These are phyloP conservation scores for Sitophilus oryzae DNA, from an alignment of 1,140 invertebrate genomes.

Conservation along the genomic window DNA sequence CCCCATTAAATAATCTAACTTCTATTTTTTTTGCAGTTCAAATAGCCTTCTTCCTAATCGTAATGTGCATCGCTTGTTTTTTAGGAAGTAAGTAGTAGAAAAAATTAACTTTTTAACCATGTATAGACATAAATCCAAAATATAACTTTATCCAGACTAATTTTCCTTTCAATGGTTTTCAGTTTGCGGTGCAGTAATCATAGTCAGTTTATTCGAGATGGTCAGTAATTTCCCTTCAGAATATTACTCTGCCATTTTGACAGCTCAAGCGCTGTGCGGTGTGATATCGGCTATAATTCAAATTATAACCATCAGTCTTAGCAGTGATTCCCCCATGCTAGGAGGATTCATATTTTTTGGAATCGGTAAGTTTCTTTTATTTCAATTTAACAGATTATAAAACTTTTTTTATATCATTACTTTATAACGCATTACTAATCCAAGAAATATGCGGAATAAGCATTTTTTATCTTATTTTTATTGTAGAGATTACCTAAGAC, in stretches of 20 bases:
- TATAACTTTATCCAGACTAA: too few species aligned
- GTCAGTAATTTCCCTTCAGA: slow-evolving; percentile 23
- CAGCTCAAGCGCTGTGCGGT: slow-evolving; percentile 27
- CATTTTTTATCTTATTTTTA: too few species aligned
- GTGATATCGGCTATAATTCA: slow-evolving; percentile 26
- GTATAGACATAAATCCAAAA: background rate
- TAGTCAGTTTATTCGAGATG: slow-evolving; percentile 29
- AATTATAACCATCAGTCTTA: slow-evolving; percentile 25
- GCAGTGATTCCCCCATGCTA: background rate
- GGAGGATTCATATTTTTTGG: slow-evolving; percentile 17
- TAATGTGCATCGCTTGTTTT: slow-evolving; percentile 18
- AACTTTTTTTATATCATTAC: too few species aligned
- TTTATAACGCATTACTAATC: too few species aligned
- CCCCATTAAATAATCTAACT: too few species aligned
- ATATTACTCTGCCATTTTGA: slow-evolving; percentile 25
- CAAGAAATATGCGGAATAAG: too few species aligned
- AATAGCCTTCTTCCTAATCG: slow-evolving; percentile 16
- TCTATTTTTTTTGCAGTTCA: slow-evolving; percentile 19
- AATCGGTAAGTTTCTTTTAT: slow-evolving; percentile 9
- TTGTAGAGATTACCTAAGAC: too few species aligned
- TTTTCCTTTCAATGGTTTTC: slow-evolving; percentile 6
- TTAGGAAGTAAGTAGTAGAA: slow-evolving; percentile 24
- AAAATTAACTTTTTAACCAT: background rate
- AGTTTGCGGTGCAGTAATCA: slow-evolving; percentile 24
- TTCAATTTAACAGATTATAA: too few species aligned